Percentiles rank a stretch among this genome's conserved stretches.
These are phyloP conservation scores for Phyllostomus hastatus DNA, from an alignment of 2,113 vertebrate species.

Conservation along the genomic window DNA sequence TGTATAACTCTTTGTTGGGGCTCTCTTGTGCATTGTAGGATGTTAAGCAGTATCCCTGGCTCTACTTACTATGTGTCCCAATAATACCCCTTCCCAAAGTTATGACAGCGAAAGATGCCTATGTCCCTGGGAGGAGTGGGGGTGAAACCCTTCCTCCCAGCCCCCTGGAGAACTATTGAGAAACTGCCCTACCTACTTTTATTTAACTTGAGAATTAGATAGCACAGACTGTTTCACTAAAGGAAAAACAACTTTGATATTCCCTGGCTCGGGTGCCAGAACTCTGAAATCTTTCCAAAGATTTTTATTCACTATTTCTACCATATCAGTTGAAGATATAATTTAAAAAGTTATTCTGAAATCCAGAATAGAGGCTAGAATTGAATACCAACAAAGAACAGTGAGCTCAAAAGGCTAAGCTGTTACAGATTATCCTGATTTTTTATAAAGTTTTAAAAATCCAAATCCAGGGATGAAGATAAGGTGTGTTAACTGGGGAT, in stretches of 20 bases:
- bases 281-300: not conserved
- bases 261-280: not conserved
- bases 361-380: not conserved
- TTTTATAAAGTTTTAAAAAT: not conserved
- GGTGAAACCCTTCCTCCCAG: not conserved
- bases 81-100: not conserved
- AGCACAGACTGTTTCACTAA: not conserved
- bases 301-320: not conserved
- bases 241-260: not conserved
- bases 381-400: not conserved
- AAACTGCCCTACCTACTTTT: not conserved
- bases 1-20: not conserved
- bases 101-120: not conserved
- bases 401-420: not conserved
- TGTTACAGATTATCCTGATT: not conserved
- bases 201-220: not conserved
- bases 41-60: not conserved
- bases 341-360: not conserved
- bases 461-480: not conserved
- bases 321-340: not conserved
- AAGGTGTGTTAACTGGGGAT: not conserved
- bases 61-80: not conserved
- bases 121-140: not conserved
- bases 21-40: not conserved
- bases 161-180: not conserved